These are phyloP conservation scores for Picathartes gymnocephalus DNA, from an alignment of 2,113 vertebrate species.

Conservation along the genomic window DNA sequence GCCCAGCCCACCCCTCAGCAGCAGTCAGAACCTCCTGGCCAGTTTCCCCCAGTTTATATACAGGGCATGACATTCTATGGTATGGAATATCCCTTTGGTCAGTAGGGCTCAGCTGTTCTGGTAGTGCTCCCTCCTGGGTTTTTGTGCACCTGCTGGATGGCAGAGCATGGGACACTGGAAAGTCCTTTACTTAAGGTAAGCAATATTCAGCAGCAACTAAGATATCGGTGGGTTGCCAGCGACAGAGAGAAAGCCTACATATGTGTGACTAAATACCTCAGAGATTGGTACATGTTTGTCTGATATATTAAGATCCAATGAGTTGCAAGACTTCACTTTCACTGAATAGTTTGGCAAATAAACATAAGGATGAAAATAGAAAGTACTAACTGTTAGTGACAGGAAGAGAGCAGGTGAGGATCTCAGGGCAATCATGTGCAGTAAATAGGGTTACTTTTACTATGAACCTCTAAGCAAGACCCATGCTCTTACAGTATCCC, in stretches of 20 bases:
- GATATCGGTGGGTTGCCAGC: background rate
- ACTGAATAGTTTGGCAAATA: background rate
- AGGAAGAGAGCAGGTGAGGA: background rate
- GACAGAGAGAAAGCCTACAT: background rate
- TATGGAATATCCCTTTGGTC: background rate
- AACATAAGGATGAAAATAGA: background rate
- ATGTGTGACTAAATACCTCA: background rate
- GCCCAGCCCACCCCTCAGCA: background rate
- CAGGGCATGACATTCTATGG: background rate
- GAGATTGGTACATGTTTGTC: background rate
- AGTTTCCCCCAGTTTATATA: background rate
- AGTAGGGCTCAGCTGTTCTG: background rate
- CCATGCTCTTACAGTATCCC: background rate
- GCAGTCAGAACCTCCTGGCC: background rate
- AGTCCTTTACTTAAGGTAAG: background rate
- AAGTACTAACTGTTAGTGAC: background rate
- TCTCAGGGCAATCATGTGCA: background rate
- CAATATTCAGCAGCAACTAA: background rate
- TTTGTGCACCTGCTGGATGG: background rate
- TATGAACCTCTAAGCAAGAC: background rate
- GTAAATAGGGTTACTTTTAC: background rate
- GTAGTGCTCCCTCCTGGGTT: background rate
- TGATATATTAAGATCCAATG: background rate
- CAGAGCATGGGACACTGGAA: background rate
- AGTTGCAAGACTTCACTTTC: background rate